Percentiles rank a stretch among this genome's conserved stretches.
phyloP scores from a whole-genome alignment of 2,797 vertebrate species.

The Parambassis ranga region DNA sequence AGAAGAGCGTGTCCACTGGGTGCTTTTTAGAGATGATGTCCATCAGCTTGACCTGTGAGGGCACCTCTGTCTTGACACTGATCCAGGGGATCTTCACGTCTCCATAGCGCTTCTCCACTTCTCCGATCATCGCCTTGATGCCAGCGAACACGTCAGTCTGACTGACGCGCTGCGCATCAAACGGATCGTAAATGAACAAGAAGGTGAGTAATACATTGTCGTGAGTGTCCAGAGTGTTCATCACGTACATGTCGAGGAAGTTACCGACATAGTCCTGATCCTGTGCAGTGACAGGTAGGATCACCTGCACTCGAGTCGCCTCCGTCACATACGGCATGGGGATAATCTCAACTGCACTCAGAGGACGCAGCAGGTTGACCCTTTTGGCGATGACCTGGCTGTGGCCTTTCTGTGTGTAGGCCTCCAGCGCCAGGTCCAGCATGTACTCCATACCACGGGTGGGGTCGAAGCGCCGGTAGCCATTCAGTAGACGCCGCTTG shows the following conservation, averaged over 20 bases:
- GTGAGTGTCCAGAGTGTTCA: constrained; percentile 88
- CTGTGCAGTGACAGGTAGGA: constrained; percentile 88
- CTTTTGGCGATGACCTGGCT: constrained; percentile 88
- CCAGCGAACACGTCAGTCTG: constrained; percentile 90
- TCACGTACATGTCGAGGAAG: constrained; percentile 93
- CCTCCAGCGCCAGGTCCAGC: constrained; percentile 92
- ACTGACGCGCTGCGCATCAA: constrained; percentile 87
- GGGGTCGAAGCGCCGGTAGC: constrained; percentile 95
- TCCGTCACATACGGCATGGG: constrained; percentile 98
- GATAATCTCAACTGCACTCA: constrained; percentile 93
- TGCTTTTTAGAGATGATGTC: constrained; percentile 98
- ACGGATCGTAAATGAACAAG: constrained; percentile 91
- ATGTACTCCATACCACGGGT: constrained; percentile 96
- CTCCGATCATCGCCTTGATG: constrained; percentile 88
- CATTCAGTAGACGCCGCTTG: constrained; percentile 89
- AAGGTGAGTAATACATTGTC: constrained; percentile 93
- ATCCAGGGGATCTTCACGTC: constrained; percentile 95
- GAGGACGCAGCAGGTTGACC: constrained; percentile 89
- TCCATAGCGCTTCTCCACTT: constrained; percentile 90
- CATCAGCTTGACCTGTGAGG: constrained; percentile 96
- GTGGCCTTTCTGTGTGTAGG: constrained; percentile 91
- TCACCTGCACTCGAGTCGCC: constrained; percentile 92
- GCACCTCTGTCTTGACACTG: constrained; percentile 92
- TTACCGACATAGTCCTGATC: constrained; percentile 86
- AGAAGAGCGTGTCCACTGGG: constrained; percentile 95